Evolutionary conservation across 2,797 vertebrate species (phyloP), one percentile per base, ranked within the genome.

Genomic region (Molossus alvarezi): DNA sequence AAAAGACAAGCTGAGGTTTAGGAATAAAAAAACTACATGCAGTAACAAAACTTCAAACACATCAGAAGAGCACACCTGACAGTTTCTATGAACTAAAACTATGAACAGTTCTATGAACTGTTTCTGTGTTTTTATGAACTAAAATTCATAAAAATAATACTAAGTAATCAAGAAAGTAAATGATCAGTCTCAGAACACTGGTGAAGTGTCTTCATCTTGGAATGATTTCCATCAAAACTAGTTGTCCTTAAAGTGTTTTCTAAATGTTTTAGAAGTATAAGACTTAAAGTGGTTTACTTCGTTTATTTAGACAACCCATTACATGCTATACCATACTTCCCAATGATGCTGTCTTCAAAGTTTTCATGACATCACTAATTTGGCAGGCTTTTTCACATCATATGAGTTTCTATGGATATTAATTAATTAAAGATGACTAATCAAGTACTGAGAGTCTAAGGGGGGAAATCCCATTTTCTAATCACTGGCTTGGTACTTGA

Each of bases 101-200:
- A 90, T 15, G 55, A 90, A 85, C 8, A 64, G 20, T 33, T 71
- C 55, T 60, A 55, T 64, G 27, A 85, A 72, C 41, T 71, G 17
- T 45, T 29, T 62, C 65, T 62, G 53, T 64, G 12, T 29, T 79
- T 90, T 45, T 60, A 62, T 33, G 25, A 88, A 88, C 53, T 92
- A 85, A 79, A 88, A 90, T 84, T 55, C 29, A 72, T 48, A 21
- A 67, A 91, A 88, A 73, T 79, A 91, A 15, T 33, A 77, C 20
- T 60, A 65, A 82, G n/a, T 67, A 73, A 41, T 77, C 62, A 82
- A 95, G 45, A 91, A 88, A 93, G 51, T 25, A 93, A 96, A 90
- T 64, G 53, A 80, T 62, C 21, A n/a, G 12, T 80, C 79, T 91
- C 82, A 71, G 67, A 94, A 65, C 41, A 82, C 27, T 51, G 20